Conservation (phyloP, 2,113 vertebrate species). For the Pangasianodon gigas region DNA sequence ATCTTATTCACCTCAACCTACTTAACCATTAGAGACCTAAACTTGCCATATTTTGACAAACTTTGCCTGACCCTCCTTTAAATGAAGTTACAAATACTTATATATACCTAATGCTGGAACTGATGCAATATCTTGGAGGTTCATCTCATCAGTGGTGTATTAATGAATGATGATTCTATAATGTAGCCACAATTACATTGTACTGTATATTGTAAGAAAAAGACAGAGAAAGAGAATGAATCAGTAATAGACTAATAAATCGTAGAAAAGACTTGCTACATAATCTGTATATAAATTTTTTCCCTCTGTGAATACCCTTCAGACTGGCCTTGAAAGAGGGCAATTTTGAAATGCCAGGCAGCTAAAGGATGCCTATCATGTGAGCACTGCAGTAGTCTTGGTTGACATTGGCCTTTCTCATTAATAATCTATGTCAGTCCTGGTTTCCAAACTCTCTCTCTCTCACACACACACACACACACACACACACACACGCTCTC, state of each 20-base stretch:
- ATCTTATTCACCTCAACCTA: neutral
- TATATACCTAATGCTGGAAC: neutral
- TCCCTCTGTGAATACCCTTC: conserved; percentile 1
- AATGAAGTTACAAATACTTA: neutral
- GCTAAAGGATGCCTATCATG: conserved; percentile 19
- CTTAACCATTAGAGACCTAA: neutral
- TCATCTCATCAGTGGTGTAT: neutral
- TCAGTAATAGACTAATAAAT: neutral
- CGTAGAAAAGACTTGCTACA: neutral
- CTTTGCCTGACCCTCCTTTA: neutral
- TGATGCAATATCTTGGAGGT: neutral
- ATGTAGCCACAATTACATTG: neutral
- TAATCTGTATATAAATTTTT: neutral
- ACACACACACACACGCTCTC: neutral
- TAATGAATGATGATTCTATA: neutral
- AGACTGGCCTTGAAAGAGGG: conserved; percentile 10
- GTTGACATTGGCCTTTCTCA: conserved; percentile 24
- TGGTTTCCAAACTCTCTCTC: neutral
- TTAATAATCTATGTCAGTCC: conserved; percentile 33
- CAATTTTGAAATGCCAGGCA: neutral
- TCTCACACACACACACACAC: neutral
- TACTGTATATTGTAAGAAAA: neutral
- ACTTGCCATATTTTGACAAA: neutral
- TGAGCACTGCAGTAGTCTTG: neutral
- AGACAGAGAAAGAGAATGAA: neutral